These are phyloP conservation scores for Liolophura sinensis DNA, from an alignment of 1,140 invertebrate species.

Conservation along the genomic window DNA sequence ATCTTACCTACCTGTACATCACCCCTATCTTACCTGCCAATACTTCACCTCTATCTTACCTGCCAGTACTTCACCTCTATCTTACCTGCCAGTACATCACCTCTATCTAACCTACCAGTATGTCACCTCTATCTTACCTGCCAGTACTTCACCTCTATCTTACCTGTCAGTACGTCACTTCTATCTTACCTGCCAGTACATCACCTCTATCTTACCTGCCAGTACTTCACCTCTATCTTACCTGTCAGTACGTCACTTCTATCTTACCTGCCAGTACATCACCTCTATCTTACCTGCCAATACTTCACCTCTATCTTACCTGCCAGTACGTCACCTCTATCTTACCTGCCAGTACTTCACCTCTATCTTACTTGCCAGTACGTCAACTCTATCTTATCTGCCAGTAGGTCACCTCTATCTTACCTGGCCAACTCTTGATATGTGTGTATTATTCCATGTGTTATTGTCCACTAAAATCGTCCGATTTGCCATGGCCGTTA, in stretches of 20 bases:
- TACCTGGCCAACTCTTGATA: conserved; percentile 88
- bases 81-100: too few relatives aligned
- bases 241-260: too few relatives aligned
- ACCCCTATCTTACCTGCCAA: neutral
- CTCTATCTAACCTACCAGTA: neutral
- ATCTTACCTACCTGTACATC: too few relatives aligned
- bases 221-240: conserved; percentile 18
- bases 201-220: too few relatives aligned
- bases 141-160: too few relatives aligned
- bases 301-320: too few relatives aligned
- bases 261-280: neutral
- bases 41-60: conserved; percentile 32
- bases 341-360: conserved; percentile 63
- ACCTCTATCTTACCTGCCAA: conserved; percentile 69
- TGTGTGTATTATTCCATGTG: conserved; percentile 99
- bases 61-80: conserved; percentile 61
- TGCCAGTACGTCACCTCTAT: neutral
- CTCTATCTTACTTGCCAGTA: conserved; percentile 66
- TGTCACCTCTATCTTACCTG: conserved; percentile 62
- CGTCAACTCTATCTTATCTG: conserved; percentile 75
- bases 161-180: neutral
- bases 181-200: conserved; percentile 68
- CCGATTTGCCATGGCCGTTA: conserved; percentile 98
- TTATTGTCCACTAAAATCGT: conserved; percentile 99
- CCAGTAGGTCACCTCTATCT: conserved; percentile 1